Base-by-base conservation (phyloP, 2,888 invertebrate genomes). In the Azorinus chamasolen region DNA sequence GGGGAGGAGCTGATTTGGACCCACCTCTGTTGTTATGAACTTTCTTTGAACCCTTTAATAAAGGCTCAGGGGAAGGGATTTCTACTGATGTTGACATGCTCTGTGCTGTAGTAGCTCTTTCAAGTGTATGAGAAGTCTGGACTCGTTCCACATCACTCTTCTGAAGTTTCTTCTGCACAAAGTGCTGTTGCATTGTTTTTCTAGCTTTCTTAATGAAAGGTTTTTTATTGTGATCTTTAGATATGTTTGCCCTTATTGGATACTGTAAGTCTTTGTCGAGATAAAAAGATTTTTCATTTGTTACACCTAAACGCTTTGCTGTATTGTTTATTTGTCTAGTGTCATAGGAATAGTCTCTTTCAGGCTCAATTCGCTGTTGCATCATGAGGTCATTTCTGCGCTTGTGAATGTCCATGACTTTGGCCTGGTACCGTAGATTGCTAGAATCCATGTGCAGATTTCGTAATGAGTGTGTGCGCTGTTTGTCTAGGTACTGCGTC, bases 351-450 rank as follows among this genome's bases (percentile, higher is more conserved):
- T 85, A 89, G 70, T 91, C 90, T 16, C 76, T 74, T 4, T 77
- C 64, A 0, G 92, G 91, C 32, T 87, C 72, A 22, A 88, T 51
- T 25, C 90, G 70, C 66, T 87, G 86, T 77, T 87, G 84, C 20
- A 85, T 58, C 62, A 87, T 89, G 10, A 91, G 61, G 16, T 85
- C 85, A 62, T 88, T 85, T 72, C 84, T 88, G 32, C 88, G 86
- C 46, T 85, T 85, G 45, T 90, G 87, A 48, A 91, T 86, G 43
- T 89, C 86, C 77, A 90, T 80, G 8, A 90, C 79, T 76, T 89
- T 90, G n/a, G 86, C 87, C 72, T 91, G 88, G 58, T 90, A 88
- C 12, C 88, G 77, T 5, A 91, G 78, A 43, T 85, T 84, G 65
- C 84, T 89, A 4, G 87, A 79, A 53, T 84, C 79, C 51, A 87